Evolutionary conservation across 2,888 invertebrate species (phyloP), one percentile per base, ranked within the genome.

Genomic region (Cataglyphis livida): DNA sequence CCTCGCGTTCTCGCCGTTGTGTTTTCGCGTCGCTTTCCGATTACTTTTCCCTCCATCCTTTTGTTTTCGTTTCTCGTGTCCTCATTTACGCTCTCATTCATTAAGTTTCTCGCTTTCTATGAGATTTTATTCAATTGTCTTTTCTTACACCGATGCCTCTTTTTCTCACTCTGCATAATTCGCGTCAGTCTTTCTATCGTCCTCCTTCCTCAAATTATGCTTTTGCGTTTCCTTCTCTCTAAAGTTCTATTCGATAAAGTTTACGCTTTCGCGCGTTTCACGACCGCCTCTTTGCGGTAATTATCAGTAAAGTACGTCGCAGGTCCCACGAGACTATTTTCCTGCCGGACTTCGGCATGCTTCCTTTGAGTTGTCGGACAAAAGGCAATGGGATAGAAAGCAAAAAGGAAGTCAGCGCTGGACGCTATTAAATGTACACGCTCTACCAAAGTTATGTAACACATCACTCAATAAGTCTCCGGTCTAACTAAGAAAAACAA

Each of bases 241-340:
- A 41, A 64, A 65, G 44, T 84, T 75, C 15, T 28, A 48, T n/a
- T 28, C 38, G 7, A 51, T 51, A 51, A 51, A 51, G 51, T 51
- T 51, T 7, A 51, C 48, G 62, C 44, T 28, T 64, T 75, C 4
- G 28, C 48, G 15, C 32, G 9, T 3, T 48, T 41, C 15, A 21
- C 44, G 35, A 70, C 44, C 44, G 44, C 12, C 48, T 35, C 15
- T 64, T 44, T 21, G 44, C 68, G 51, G 41, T 64, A 81, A 84
- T 85, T 84, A 84, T 78, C 84, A 74, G 70, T 54, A 78, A 44
- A 59, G 57, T 51, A 73, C 41, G 44, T 71, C 61, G 32, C 71
- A 61, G 54, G 68, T 84, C 87, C 71, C 62, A 21, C 32, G 83
- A 48, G 84, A 70, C 76, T 87, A 84, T 87, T 86, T 88, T 88